Evolutionary conservation across 2,888 invertebrate genomes (phyloP).

Genomic region (Autographa pulchrina): DNA sequence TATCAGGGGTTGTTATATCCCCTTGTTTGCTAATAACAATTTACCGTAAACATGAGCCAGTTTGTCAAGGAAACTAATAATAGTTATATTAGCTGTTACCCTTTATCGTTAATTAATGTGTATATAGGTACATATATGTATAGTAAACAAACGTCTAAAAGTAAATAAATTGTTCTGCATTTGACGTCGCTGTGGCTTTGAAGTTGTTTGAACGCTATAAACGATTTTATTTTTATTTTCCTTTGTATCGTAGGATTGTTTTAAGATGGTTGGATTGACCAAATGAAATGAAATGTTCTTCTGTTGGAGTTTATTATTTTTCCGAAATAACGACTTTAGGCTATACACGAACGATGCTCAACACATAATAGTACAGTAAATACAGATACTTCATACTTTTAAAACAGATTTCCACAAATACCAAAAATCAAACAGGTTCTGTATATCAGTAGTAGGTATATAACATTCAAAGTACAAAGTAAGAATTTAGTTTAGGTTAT

Average conservation of each 20-base stretch:
- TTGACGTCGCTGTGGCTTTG: background rate
- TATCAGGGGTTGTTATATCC: background rate
- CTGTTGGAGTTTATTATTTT: too few species aligned
- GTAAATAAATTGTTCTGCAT: slow-evolving; percentile 1
- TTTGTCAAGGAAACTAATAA: slow-evolving; percentile 3
- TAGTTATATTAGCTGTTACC: background rate
- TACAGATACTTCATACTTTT: too few species aligned
- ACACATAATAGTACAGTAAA: too few species aligned
- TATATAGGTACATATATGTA: background rate
- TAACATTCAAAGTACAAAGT: too few species aligned
- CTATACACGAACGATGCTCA: too few species aligned
- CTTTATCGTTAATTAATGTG: background rate
- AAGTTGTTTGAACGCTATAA: background rate
- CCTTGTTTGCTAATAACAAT: background rate
- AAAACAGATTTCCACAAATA: too few species aligned
- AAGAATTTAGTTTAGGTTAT: too few species aligned
- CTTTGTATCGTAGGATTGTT: background rate
- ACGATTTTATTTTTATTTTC: background rate
- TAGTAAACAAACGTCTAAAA: background rate
- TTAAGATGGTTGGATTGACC: background rate
- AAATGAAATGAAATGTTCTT: too few species aligned
- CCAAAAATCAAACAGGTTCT: too few species aligned
- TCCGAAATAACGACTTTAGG: too few species aligned
- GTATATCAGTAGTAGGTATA: too few species aligned
- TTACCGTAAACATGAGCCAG: background rate